Percentiles rank a stretch among this genome's conserved stretches.
phyloP scores from a whole-genome alignment of 2,888 invertebrate genomes.

The Lypha dubia region DNA sequence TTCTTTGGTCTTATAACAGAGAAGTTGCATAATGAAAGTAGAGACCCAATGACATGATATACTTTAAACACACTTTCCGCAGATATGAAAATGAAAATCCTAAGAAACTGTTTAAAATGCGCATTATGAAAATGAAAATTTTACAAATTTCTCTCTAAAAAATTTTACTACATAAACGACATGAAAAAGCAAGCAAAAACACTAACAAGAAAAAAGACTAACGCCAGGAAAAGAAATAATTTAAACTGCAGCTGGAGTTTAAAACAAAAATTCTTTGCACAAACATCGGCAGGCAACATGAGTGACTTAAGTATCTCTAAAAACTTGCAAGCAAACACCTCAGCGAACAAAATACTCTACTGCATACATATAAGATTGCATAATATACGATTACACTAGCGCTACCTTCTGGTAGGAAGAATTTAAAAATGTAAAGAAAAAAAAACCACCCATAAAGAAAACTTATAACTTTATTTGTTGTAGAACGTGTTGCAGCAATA shows the following conservation, averaged over 20 bases:
- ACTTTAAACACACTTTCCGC: conserved; percentile 15
- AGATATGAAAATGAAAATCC: conserved; percentile 28
- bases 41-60: conserved; percentile 41
- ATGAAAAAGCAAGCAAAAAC: conserved; percentile 9
- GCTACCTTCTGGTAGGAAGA: background rate
- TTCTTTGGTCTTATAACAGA: background rate
- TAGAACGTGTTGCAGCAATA: conserved; percentile 67
- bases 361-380: background rate
- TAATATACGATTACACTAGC: background rate
- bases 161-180: conserved; percentile 41
- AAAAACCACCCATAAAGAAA: conserved; percentile 22
- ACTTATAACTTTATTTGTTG: conserved; percentile 61
- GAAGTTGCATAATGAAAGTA: conserved; percentile 6
- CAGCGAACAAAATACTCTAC: conserved; percentile 1
- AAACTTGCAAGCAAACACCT: conserved; percentile 41
- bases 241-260: conserved; percentile 47
- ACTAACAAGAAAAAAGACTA: conserved; percentile 20
- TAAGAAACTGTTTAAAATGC: conserved; percentile 60
- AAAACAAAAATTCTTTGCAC: conserved; percentile 43
- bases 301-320: conserved; percentile 47
- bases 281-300: conserved; percentile 46
- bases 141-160: conserved; percentile 58
- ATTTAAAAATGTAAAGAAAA: background rate
- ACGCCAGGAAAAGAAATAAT: conserved; percentile 16
- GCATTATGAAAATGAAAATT: conserved; percentile 66